A percentile compares a stretch with the other conserved stretches of the same genome.
phyloP scores from a whole-genome alignment of 2,888 invertebrate species.

The Nemoura dubitans region DNA sequence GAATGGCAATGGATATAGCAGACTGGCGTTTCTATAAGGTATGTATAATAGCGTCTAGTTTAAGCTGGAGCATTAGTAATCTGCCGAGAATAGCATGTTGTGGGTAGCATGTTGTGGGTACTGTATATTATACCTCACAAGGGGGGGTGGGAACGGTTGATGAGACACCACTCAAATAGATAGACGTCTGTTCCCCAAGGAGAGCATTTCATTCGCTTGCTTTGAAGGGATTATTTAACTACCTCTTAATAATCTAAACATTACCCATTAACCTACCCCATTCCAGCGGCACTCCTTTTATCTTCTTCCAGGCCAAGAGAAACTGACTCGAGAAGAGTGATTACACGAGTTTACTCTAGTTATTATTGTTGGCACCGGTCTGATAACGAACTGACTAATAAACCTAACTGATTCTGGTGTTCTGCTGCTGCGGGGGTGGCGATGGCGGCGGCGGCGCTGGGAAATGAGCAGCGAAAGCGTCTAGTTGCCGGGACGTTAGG shows the following conservation, averaged over 20 bases:
- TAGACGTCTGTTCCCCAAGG: slow-evolving; percentile 14
- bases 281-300: slow-evolving; percentile 13
- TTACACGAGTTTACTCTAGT: neutral
- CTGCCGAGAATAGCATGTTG: neutral
- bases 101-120: neutral
- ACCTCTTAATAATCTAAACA: slow-evolving; percentile 42
- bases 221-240: slow-evolving; percentile 43
- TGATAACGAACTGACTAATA: too few species aligned
- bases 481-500: too few species aligned
- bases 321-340: neutral
- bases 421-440: too few species aligned
- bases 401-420: too few species aligned
- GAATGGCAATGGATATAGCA: neutral
- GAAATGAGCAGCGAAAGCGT: too few species aligned
- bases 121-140: neutral
- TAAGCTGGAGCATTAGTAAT: neutral
- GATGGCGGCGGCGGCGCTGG: too few species aligned
- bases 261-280: slow-evolving; percentile 40
- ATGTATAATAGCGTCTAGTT: neutral
- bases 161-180: slow-evolving; percentile 29
- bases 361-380: neutral
- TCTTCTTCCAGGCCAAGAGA: slow-evolving; percentile 1
- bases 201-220: slow-evolving; percentile 31
- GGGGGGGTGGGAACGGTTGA: neutral
- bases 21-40: neutral